A percentile compares a stretch with the other conserved stretches of the same genome.
phyloP scores from a whole-genome alignment of 2,113 vertebrate genomes.

The western clawed frog (Xenopus tropicalis) region UCB_Xtro_10.0 CM004446.2:111760501-111761000 shows the following conservation, averaged over 20 bases:
- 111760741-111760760: constrained; percentile 81
- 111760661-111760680: constrained; percentile 89
- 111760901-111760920: not conserved
- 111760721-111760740: constrained; percentile 63
- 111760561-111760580: constrained; percentile 17
- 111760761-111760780: constrained; percentile 89
- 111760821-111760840: not conserved
- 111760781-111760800: constrained; percentile 80
- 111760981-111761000: too few species aligned
- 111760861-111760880: not conserved
- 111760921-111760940: too few species aligned
- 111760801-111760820: constrained; percentile 47
- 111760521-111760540: not conserved
- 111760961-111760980: too few species aligned
- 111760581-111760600: constrained; percentile 11
- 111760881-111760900: constrained; percentile 4
- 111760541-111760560: not conserved
- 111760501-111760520: not conserved
- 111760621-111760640: constrained; percentile 96
- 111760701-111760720: constrained; percentile 73
- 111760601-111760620: constrained; percentile 51
- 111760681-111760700: constrained; percentile 53
- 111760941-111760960: too few species aligned
- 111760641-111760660: constrained; percentile 98
- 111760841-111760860: not conserved